phyloP scores from a whole-genome alignment of 1,140 invertebrate genomes.

The Trichonephila inaurata region DNA sequence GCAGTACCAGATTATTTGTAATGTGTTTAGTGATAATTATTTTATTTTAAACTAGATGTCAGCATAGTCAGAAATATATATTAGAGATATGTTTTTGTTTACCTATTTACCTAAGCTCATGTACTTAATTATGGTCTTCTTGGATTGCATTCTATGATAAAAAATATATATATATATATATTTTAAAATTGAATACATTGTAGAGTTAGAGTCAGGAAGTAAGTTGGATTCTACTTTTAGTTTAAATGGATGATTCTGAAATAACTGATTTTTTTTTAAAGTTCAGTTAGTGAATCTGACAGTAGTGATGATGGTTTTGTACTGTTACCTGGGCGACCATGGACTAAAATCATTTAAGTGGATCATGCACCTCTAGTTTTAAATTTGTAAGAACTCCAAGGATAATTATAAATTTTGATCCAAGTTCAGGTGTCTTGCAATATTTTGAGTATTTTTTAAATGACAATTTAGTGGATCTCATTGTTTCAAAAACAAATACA shows the following conservation, averaged over 20 bases:
- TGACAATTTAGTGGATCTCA: constrained; percentile 54
- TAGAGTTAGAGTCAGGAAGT: too few relatives aligned
- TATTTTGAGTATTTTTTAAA: constrained; percentile 54
- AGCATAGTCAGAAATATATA: too few relatives aligned
- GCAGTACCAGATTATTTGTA: too few relatives aligned
- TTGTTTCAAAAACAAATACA: background rate
- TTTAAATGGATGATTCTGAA: background rate
- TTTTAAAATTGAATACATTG: too few relatives aligned
- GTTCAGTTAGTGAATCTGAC: background rate
- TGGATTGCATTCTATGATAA: too few relatives aligned
- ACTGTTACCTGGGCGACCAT: constrained; percentile 26
- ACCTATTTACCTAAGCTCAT: too few relatives aligned
- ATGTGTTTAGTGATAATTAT: too few relatives aligned
- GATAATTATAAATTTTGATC: background rate
- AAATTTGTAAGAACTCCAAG: too few relatives aligned
- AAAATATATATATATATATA: too few relatives aligned
- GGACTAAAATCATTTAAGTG: constrained; percentile 54
- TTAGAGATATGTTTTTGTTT: too few relatives aligned
- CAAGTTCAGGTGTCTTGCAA: constrained; percentile 20
- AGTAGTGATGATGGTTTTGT: constrained; percentile 27
- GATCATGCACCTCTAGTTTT: constrained; percentile 30
- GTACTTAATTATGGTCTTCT: too few relatives aligned
- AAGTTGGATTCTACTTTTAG: background rate
- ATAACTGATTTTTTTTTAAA: constrained; percentile 36
- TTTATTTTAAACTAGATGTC: too few relatives aligned